Conservation (phyloP, 92 coral and sea anemone species). For the Zoanthus solanderi region DNA sequence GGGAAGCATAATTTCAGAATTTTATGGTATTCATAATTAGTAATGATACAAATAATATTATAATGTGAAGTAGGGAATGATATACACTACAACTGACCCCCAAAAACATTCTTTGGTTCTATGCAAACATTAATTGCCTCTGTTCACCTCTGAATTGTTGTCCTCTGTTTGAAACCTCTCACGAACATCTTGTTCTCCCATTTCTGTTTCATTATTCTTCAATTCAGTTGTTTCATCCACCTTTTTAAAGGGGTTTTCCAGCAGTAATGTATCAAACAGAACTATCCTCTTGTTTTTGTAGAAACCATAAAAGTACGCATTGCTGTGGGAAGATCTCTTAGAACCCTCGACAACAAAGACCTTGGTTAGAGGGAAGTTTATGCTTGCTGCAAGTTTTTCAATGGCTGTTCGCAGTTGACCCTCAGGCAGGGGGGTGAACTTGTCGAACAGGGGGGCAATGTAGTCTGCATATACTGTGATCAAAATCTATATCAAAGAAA, state of each 20-base stretch:
- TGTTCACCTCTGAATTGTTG: slow-evolving; percentile 41
- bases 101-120: too few relatives aligned
- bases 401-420: slow-evolving; percentile 83
- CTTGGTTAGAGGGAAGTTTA: slow-evolving; percentile 89
- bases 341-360: slow-evolving; percentile 95
- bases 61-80: neutral
- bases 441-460: slow-evolving; percentile 97
- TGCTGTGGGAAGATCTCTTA: slow-evolving; percentile 95
- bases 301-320: slow-evolving; percentile 96
- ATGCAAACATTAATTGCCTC: too few relatives aligned
- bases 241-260: slow-evolving; percentile 81
- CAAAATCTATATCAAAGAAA: slow-evolving; percentile 62
- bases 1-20: too few relatives aligned
- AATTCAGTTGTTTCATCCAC: slow-evolving; percentile 51
- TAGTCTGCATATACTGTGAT: slow-evolving; percentile 94
- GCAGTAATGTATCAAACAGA: slow-evolving; percentile 90
- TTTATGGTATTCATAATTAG: too few relatives aligned
- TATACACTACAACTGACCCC: too few relatives aligned
- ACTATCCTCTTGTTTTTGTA: slow-evolving; percentile 98
- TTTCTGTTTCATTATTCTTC: slow-evolving; percentile 27
- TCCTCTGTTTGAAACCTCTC: neutral
- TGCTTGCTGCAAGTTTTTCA: slow-evolving; percentile 87
- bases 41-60: too few relatives aligned
- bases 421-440: slow-evolving; percentile 94
- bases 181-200: slow-evolving; percentile 39